A percentile compares a stretch with the other conserved stretches of the same genome.
Evolutionary conservation across 2,888 invertebrate genomes (phyloP).

Genomic region (Meteorus colon): DNA sequence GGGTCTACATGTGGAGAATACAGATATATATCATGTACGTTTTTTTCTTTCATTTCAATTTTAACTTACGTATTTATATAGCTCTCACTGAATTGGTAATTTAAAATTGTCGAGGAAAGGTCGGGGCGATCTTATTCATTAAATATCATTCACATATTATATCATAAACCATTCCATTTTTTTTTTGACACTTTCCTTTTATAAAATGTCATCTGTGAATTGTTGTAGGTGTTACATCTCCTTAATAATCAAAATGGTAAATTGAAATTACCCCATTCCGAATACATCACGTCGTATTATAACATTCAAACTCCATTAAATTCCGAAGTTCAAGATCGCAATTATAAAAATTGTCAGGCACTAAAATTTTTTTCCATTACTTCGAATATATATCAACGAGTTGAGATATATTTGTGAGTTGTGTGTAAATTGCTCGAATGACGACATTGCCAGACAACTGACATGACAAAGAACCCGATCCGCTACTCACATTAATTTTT

Average conservation of each 20-base stretch:
- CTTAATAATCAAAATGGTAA: background rate
- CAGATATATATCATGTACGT: background rate
- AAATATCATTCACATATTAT: slow-evolving; percentile 14
- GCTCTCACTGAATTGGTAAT: slow-evolving; percentile 36
- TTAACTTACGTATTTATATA: background rate
- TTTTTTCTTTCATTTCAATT: slow-evolving; percentile 4
- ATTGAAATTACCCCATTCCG: background rate
- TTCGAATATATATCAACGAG: background rate
- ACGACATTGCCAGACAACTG: background rate
- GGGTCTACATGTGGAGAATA: background rate
- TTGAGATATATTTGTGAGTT: background rate
- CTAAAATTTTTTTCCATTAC: background rate
- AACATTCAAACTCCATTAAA: background rate
- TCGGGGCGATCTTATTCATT: slow-evolving; percentile 25
- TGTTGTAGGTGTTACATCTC: background rate
- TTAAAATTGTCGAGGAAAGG: slow-evolving; percentile 8
- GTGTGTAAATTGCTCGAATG: background rate
- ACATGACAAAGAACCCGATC: slow-evolving; percentile 3
- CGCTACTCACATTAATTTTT: too few relatives aligned
- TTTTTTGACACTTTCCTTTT: background rate
- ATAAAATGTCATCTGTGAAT: background rate
- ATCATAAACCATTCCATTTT: slow-evolving; percentile 1
- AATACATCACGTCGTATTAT: background rate
- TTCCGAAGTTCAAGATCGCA: slow-evolving; percentile 31
- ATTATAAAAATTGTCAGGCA: slow-evolving; percentile 12